Base-by-base conservation (phyloP, 2,888 invertebrate species). In the Noctua janthe region DNA sequence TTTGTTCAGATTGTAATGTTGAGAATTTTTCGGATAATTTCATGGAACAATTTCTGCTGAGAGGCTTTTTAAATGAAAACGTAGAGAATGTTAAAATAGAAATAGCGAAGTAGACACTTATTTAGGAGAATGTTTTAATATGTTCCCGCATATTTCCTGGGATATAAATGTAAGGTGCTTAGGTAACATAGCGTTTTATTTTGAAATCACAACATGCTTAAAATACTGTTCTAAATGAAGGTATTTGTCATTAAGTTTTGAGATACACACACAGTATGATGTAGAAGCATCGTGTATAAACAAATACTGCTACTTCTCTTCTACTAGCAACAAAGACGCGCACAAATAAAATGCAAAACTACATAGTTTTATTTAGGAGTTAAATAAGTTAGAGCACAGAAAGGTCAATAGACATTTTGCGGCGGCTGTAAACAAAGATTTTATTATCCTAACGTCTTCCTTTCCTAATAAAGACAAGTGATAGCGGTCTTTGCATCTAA, bases 11-110 rank as follows among this genome's bases (percentile, higher is more conserved):
- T 72, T 77, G 71, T 78, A 62, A 80, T 71, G 76, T 56, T 71
- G 43, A 54, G 86, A 82, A 89, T 81, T 82, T 83, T 89, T 82
- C 76, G 35, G 75, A 81, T 83, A 78, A 86, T 87, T 78, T 72
- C 47, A 67, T 67, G 76, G 13, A 78, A 86, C 39, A 83, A 83
- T 80, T 78, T 80, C 69, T 62, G 20, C 59, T 72, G 73, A 73
- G 80, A 73, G 69, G 67, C 70, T 81, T 78, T 80, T 71, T 76
- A 73, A 80, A 79, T 76, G 77, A 76, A 76, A 78, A 82, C 70
- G 82, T 74, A 11, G 71, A 78, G 74, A 82, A 85, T 79, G 74
- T 82, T 79, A 72, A 85, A 78, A 49, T 73, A 82, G 71, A 85
- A 76, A 85, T 82, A 85, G 70, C 66, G 62, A 82, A 78, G 81